These are phyloP conservation scores for Pseudopodoces humilis DNA, from an alignment of 2,113 vertebrate genomes.

Conservation along the genomic window DNA sequence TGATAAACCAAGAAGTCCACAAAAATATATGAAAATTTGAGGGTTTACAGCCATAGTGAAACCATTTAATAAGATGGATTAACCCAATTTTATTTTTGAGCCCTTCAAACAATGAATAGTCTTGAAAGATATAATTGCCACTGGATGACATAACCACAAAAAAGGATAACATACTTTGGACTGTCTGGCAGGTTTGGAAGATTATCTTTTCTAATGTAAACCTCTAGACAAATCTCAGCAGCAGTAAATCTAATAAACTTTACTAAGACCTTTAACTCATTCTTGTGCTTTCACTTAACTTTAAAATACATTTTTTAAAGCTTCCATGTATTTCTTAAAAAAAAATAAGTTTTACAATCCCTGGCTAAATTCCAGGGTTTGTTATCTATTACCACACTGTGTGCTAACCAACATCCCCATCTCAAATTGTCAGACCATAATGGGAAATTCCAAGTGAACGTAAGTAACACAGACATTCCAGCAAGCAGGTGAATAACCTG, in stretches of 20 bases:
- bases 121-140: slow-evolving; percentile 36
- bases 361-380: background rate
- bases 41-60: background rate
- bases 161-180: slow-evolving; percentile 38
- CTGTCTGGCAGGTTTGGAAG: slow-evolving; percentile 42
- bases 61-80: slow-evolving; percentile 25
- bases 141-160: slow-evolving; percentile 40
- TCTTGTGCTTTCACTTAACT: background rate
- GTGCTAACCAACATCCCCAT: background rate
- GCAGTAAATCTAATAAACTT: slow-evolving; percentile 51
- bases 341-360: background rate
- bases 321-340: background rate
- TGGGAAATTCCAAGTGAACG: background rate
- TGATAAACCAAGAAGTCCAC: background rate
- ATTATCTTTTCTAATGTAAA: slow-evolving; percentile 50
- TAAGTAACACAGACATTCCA: background rate
- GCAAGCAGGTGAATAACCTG: background rate
- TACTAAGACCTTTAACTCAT: slow-evolving; percentile 34
- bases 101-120: background rate
- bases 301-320: background rate
- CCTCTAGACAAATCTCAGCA: background rate
- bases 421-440: background rate
- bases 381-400: too few relatives aligned
- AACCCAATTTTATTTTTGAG: slow-evolving; percentile 42
- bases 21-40: background rate